Percentiles rank a stretch among this genome's conserved stretches.
phyloP scores from a whole-genome alignment of 2,113 vertebrate species.

The Patagioenas fasciata region DNA sequence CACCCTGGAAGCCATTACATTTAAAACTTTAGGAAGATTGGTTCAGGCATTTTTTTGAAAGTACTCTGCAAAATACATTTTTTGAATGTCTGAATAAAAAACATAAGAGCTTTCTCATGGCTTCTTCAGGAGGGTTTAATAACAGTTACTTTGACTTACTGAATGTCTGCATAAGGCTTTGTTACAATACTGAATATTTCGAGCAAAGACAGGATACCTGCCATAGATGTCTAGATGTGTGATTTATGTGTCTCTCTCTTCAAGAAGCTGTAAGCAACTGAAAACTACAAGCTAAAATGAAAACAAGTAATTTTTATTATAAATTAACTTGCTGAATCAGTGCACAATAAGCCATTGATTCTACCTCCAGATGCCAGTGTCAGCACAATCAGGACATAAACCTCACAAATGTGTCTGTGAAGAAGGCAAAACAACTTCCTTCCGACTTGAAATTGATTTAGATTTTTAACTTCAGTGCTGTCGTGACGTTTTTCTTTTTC shows the following conservation, averaged over 20 bases:
- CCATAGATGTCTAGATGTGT: neutral
- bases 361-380: neutral
- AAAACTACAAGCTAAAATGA: conserved; percentile 7
- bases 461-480: neutral
- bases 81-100: neutral
- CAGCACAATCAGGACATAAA: conserved; percentile 19
- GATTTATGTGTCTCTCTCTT: conserved; percentile 3
- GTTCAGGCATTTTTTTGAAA: neutral
- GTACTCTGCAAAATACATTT: neutral
- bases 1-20: neutral
- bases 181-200: neutral
- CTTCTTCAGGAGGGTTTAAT: neutral
- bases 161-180: neutral
- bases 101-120: neutral
- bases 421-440: neutral
- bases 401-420: neutral
- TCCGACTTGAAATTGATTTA: neutral
- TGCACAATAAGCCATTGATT: neutral
- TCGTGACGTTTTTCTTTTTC: neutral
- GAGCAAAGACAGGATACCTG: neutral
- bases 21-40: neutral
- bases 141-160: neutral
- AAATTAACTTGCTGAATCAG: conserved; percentile 2
- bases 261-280: neutral
- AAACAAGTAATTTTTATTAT: conserved; percentile 3